Evolutionary conservation across 1,140 invertebrate species (phyloP), one percentile per base, ranked within the genome.

Genomic region (Rhopalosiphum maidis): DNA sequence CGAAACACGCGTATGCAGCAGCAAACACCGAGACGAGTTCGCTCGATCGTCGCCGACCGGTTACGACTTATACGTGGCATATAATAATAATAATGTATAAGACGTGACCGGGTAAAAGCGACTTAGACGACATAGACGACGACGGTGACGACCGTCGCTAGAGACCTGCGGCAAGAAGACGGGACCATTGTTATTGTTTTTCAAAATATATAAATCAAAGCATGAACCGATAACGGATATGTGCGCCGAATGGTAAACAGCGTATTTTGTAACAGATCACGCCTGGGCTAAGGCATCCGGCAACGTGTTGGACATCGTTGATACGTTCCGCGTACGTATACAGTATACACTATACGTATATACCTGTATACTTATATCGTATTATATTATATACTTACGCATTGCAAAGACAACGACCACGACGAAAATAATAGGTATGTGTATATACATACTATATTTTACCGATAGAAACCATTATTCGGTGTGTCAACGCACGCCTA

Each of bases 101-200:
- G 77, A 92, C 91, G 91, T 92, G 91, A 92, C 90, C 90, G 90
- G 90, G 90, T 91, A 91, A 68, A 89, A 89, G 51, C 35, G 48
- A 88, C 43, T 37, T 22, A 18, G 41, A 86, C 86, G 86, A 48
- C 60, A 77, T n/a, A 68, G 60, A 68, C 60, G 60, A 68, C 30
- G 60, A 77, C 5, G 60, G 60, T 77, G 60, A 77, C 86, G 43
- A 51, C 43, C 30, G 83, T 85, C 35, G 37, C 83, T 23, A 85
- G 37, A 41, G 86, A n/a, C 86, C 25, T 48, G 41, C 55, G 90
- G 30, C n/a, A 37, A 35, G 25, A 43, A n/a, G 48, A 83, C 43
- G 46, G 91, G n/a, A 82, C 82, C 91, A 93, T 93, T 93, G 91
- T 93, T 93, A 93, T 93, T 86, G 91, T 93, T 93, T 93, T 93